Conservation (phyloP, 2,797 vertebrate genomes). For the Notolepis coatsorum region DNA sequence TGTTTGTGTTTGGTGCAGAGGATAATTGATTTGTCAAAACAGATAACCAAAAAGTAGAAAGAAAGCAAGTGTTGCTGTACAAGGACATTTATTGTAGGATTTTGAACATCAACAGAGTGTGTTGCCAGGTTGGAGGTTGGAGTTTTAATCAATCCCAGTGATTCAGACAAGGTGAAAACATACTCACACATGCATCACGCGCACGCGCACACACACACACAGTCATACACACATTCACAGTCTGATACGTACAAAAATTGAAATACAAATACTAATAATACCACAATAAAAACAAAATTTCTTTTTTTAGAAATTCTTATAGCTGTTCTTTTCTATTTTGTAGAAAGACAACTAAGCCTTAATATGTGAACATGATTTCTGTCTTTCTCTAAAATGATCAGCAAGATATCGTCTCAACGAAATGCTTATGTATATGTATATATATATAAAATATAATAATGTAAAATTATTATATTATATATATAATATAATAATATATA, state of each 20-base stretch:
- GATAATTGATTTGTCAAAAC: constrained; percentile 6
- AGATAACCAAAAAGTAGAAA: constrained; percentile 14
- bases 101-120: constrained; percentile 73
- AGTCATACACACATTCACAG: constrained; percentile 66
- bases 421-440: constrained; percentile 60
- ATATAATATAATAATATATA: too few species aligned
- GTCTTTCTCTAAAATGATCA: constrained; percentile 75
- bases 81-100: constrained; percentile 74
- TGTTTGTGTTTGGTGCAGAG: too few species aligned
- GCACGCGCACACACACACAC: constrained; percentile 47
- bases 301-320: constrained; percentile 73
- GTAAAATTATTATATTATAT: too few species aligned
- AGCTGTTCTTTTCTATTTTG: constrained; percentile 74
- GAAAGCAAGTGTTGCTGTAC: constrained; percentile 64
- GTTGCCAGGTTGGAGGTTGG: constrained; percentile 52
- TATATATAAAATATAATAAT: too few species aligned
- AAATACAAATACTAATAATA: constrained; percentile 80
- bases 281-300: constrained; percentile 77
- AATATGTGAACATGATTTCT: constrained; percentile 63
- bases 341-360: constrained; percentile 80
- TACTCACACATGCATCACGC: constrained; percentile 50
- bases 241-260: constrained; percentile 79
- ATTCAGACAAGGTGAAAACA: constrained; percentile 70
- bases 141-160: constrained; percentile 65
- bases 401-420: constrained; percentile 67